Base-by-base conservation (phyloP, 2,113 vertebrate species). In the Orycteropus afer region DNA sequence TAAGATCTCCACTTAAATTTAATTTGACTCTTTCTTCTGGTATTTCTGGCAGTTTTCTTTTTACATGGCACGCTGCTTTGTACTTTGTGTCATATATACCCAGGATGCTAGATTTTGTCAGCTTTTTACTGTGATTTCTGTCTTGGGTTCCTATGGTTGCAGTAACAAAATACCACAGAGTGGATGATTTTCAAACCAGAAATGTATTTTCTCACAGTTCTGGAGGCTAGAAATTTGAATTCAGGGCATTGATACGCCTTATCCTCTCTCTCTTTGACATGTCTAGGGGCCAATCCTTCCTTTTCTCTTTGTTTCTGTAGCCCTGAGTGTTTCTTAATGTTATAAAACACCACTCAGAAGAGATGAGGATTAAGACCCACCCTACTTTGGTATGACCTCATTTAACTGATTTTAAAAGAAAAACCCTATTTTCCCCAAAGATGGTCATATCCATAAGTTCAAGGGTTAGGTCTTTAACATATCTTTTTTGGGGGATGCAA, bases 1-100 rank as follows among this genome's bases (percentile, higher is more conserved):
- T 85, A 95, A 77, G 27, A 63, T 88, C 20, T 84, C 37, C 67
- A 85, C 29, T 92, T 63, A 81, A 71, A 91, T 89, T 85, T 80
- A 23, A 73, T 59, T 49, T 53, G 34, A 55, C 40, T 80, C 27
- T 95, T 69, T 80, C 27, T 95, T 69, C 49, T 85, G 53, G 29
- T 42, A 73, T 69, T 89, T 89, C 13, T 80, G 27, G 29, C 49
- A 85, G 34, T 80, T 96, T 71, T 73, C 51, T 73, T 94, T 87
- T 80, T 76, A 91, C 93, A 89, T 55, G n/a, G 10, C n/a, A 61
- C 57, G 29, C 67, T 76, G n/a, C 37, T 65, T 79, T 92, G 42
- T 61, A 51, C 37, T n/a, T 29, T 78, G 61, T 7, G 32, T 37
- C n/a, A 57, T 49, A 86, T 37, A 71, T n/a, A n/a, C 57, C 40